These are phyloP conservation scores for Pharmacophagus antenor DNA, from an alignment of 2,888 invertebrate species.

Conservation along the genomic window DNA sequence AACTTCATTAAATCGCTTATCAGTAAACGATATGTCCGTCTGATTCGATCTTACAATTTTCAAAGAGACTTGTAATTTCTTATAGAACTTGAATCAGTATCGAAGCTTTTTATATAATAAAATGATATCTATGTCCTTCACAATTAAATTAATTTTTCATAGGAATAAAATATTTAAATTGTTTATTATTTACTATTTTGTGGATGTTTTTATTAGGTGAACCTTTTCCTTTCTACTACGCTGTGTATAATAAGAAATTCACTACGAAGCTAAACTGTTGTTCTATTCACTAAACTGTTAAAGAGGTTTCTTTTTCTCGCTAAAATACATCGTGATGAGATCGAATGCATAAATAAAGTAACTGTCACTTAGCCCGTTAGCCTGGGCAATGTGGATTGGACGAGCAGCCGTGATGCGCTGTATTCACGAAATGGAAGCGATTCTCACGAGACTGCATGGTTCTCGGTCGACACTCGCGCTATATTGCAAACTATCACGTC, in stretches of 20 bases:
- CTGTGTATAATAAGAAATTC: too few species aligned
- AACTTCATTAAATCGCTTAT: conserved; percentile 77
- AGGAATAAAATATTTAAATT: too few species aligned
- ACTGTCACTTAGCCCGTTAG: conserved; percentile 53
- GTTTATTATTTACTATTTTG: too few species aligned
- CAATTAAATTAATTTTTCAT: too few species aligned
- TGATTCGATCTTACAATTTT: too few species aligned
- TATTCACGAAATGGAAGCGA: conserved; percentile 48
- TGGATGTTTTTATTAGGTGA: too few species aligned
- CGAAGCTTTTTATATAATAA: too few species aligned
- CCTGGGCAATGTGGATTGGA: conserved; percentile 48
- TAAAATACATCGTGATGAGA: background rate
- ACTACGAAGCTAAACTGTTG: background rate
- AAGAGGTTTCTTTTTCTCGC: too few species aligned
- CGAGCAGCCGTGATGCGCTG: conserved; percentile 47
- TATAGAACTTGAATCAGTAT: too few species aligned
- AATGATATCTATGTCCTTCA: too few species aligned
- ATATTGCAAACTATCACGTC: conserved; percentile 23
- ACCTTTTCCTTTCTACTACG: too few species aligned
- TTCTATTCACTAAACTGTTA: background rate
- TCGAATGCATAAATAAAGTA: conserved; percentile 53
- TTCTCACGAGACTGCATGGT: conserved; percentile 52
- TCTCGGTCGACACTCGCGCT: conserved; percentile 23
- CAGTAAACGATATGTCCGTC: conserved; percentile 49
- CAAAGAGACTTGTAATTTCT: too few species aligned